Conservation (phyloP, 2,797 vertebrate species). For the Gallinago solitaria region DNA sequence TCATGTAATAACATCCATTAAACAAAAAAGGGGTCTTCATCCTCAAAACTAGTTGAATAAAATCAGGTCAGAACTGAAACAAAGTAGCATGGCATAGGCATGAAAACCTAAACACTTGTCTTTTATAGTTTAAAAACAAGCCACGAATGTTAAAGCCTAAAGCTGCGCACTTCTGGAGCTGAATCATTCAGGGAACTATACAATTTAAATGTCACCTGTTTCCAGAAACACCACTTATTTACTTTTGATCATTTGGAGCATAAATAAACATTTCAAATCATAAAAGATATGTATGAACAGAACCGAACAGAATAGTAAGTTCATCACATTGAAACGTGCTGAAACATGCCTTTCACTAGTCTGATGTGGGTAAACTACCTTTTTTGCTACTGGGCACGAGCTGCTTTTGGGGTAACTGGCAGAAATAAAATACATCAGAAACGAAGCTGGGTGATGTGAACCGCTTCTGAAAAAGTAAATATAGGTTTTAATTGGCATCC, state of each 20-base stretch:
- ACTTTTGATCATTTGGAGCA: not conserved
- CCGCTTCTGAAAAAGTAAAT: not conserved
- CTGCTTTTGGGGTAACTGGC: not conserved
- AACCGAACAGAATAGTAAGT: not conserved
- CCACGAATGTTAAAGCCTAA: not conserved
- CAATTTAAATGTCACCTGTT: not conserved
- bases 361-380: not conserved
- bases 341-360: not conserved
- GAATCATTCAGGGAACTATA: not conserved
- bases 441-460: not conserved
- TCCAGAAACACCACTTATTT: not conserved
- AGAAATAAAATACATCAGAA: not conserved
- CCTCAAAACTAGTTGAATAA: not conserved
- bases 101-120: not conserved
- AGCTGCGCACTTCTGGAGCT: not conserved
- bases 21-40: not conserved
- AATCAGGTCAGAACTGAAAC: not conserved
- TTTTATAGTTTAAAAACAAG: not conserved
- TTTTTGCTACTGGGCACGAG: not conserved
- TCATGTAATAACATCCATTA: rapidly evolving
- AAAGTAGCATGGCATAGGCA: not conserved
- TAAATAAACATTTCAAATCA: not conserved
- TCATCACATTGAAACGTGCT: not conserved
- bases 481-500: not conserved
- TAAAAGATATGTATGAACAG: not conserved